These are phyloP conservation scores for Onchidella celtica DNA, from an alignment of 2,888 invertebrate species.

Conservation along the genomic window DNA sequence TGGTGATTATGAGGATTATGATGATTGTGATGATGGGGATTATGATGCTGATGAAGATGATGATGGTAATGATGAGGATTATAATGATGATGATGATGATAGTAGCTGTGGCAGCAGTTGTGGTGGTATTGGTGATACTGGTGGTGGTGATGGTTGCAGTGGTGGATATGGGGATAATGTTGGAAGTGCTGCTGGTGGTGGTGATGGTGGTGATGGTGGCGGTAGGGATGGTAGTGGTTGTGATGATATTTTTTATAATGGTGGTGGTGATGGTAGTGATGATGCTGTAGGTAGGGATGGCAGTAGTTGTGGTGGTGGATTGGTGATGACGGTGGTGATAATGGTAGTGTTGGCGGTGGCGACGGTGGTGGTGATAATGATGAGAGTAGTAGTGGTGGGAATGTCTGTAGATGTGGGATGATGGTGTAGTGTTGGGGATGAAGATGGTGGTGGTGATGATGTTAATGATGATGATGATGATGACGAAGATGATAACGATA, in stretches of 20 bases:
- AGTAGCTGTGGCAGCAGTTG: no score
- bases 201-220: conserved; percentile 12
- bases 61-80: background rate
- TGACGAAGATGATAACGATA: background rate
- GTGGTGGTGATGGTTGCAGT: background rate
- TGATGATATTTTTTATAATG: background rate
- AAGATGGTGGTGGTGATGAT: background rate
- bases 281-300: background rate
- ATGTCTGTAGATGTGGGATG: no score
- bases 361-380: background rate
- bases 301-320: background rate
- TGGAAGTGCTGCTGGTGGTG: background rate
- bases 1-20: background rate
- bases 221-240: conserved; percentile 3
- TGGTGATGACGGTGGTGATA: background rate
- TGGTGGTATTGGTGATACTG: background rate
- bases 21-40: background rate
- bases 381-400: background rate
- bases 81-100: background rate
- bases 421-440: background rate
- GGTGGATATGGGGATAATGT: background rate
- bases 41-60: background rate
- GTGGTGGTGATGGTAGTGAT: background rate
- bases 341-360: background rate
- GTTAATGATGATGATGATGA: background rate